A percentile compares a stretch with the other conserved stretches of the same genome.
Evolutionary conservation across 2,113 vertebrate species (phyloP).

Genomic region (Loxodonta africana): DNA sequence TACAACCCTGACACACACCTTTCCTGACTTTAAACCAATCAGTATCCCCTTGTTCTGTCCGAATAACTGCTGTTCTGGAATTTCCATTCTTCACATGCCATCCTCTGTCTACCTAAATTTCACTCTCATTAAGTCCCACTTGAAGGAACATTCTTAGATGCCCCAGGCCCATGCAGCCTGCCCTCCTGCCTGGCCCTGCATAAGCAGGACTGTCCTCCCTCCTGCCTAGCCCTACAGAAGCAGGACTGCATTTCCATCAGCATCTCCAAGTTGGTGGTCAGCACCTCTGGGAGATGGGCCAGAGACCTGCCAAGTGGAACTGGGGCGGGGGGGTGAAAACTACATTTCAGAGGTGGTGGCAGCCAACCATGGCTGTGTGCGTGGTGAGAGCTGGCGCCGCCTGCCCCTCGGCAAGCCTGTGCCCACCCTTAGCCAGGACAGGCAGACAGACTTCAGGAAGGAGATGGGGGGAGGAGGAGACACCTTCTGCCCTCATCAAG

Average conservation of each 20-base stretch:
- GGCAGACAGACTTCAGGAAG: neutral
- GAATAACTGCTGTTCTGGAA: too few relatives aligned
- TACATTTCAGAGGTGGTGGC: neutral
- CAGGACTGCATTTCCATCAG: neutral
- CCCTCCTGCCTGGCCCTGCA: neutral
- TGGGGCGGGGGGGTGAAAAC: neutral
- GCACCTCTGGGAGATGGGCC: neutral
- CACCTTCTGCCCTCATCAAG: neutral
- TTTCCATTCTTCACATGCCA: too few relatives aligned
- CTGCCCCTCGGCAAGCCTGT: neutral
- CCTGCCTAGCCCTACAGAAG: neutral
- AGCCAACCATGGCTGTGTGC: fast-evolving
- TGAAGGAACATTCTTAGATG: neutral
- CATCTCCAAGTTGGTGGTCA: neutral
- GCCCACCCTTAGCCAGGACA: neutral
- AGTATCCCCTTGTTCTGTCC: too few relatives aligned
- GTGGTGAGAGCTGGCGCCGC: neutral
- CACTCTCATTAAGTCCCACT: neutral
- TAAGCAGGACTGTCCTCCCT: neutral
- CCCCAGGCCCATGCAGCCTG: neutral
- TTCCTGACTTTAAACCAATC: too few relatives aligned
- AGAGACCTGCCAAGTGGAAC: neutral
- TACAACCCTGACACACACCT: too few relatives aligned
- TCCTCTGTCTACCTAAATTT: neutral
- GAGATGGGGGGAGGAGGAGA: too few relatives aligned